Percentiles rank a stretch among this genome's conserved stretches.
These are phyloP conservation scores for Dermolepida albohirtum DNA, from an alignment of 2,888 invertebrate species.

Conservation along the genomic window DNA sequence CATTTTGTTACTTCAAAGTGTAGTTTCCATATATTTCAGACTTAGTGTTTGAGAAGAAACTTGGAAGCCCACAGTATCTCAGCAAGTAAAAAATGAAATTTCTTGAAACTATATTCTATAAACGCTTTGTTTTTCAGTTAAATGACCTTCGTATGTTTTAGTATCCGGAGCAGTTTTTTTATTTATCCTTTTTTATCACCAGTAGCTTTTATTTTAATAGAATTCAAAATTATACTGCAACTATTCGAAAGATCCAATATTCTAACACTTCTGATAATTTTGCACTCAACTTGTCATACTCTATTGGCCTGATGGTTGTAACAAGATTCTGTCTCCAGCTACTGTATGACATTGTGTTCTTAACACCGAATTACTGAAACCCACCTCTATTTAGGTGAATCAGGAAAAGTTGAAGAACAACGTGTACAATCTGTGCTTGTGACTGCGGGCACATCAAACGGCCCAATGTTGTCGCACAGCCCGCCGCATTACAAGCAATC, in stretches of 20 bases:
- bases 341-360: slow-evolving; percentile 24
- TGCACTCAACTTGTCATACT: not conserved
- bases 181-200: too few relatives aligned
- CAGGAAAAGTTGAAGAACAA: slow-evolving; percentile 55
- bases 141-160: too few relatives aligned
- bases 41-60: not conserved
- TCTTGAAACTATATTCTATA: too few relatives aligned
- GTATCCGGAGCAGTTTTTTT: too few relatives aligned
- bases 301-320: not conserved
- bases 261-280: not conserved
- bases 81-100: too few relatives aligned
- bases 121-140: too few relatives aligned
- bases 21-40: too few relatives aligned
- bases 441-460: slow-evolving; percentile 62
- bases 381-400: slow-evolving; percentile 48
- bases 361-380: slow-evolving; percentile 27
- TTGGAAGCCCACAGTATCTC: not conserved
- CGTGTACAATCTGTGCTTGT: slow-evolving; percentile 63
- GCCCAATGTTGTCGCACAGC: slow-evolving; percentile 63
- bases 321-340: slow-evolving; percentile 30
- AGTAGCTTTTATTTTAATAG: too few relatives aligned
- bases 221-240: too few relatives aligned
- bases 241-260: too few relatives aligned
- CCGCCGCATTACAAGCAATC: slow-evolving; percentile 61
- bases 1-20: too few relatives aligned